Evolutionary conservation across 2,113 vertebrate species (phyloP).

Genomic region (Ctenomys sociabilis): DNA sequence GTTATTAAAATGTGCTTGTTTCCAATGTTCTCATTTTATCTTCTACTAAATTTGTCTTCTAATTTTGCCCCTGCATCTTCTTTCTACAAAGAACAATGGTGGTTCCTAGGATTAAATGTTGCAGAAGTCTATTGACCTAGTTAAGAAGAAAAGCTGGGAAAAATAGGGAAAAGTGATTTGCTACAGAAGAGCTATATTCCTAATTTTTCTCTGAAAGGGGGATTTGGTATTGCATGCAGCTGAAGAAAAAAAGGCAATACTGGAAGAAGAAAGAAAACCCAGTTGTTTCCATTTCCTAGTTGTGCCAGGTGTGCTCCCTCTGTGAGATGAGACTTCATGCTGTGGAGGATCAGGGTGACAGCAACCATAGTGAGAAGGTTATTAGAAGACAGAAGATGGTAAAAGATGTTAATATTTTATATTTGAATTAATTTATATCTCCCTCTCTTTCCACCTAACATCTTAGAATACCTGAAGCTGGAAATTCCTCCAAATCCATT

Average conservation of each 20-base stretch:
- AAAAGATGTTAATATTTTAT: not conserved
- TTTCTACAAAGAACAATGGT: not conserved
- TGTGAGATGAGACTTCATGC: not conserved
- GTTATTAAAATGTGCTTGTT: not conserved
- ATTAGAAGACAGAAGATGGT: not conserved
- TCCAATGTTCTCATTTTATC: not conserved
- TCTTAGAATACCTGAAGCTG: not conserved
- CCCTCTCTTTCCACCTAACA: not conserved
- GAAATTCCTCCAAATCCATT: not conserved
- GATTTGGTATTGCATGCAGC: not conserved
- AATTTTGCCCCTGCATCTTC: not conserved
- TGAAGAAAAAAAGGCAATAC: not conserved
- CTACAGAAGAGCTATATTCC: not conserved
- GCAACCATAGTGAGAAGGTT: not conserved
- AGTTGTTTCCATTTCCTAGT: accelerated
- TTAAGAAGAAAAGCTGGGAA: not conserved
- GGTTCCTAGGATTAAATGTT: not conserved
- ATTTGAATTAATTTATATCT: not conserved
- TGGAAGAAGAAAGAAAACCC: not conserved
- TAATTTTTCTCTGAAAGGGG: not conserved
- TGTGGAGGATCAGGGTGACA: not conserved
- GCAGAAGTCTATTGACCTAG: not conserved
- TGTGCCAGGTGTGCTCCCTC: too few relatives aligned
- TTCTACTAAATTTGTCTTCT: not conserved
- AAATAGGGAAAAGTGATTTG: not conserved